Evolutionary conservation across 92 coral and sea anemone genomes (phyloP), one percentile per base, ranked within the genome.

Genomic region (Zoanthus sociatus): DNA sequence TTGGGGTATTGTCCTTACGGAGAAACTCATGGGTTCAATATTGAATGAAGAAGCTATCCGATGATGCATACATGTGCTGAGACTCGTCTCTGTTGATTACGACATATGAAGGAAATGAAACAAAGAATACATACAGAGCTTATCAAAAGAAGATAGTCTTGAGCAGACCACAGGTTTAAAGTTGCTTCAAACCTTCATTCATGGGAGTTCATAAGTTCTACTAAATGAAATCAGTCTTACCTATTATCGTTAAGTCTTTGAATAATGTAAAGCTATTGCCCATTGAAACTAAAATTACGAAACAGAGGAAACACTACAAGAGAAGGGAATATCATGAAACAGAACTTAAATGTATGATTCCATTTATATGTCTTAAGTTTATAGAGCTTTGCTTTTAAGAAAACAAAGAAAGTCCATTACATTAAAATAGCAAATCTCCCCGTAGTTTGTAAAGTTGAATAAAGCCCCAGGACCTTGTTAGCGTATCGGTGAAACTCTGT

Each of bases 381-480:
- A 50, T 7, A 50, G 7, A 56, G 20, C 17, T 13, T 15, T 58
- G 71, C 50, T 14, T 78, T 21, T 21, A 30, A 15, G 56, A 20
- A n/a, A 78, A 37, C 9, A 7, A 78, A 42, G 42, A 50, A 58
- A 6, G n/a, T 10, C 31, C 75, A 18, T 10, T 13, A 14, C 56
- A 20, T 37, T 31, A 81, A 51, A 50, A 1, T 50, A 2, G 9
- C 55, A 2, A 45, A 61, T 16, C 45, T 32, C 31, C 48, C 84
- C 72, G 3, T 48, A 60, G 17, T 63, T 58, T 79, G 31, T 63
- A 37, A 79, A 42, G 63, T 15, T 46, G 50, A 45, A 9, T 61
- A 46, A 12, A 81, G 63, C 74, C 73, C 85, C 75, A 21, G 55
- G 31, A 66, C 55, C 50, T 64, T 66, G 15, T 81, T 81, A 81